Conservation (phyloP, 2,113 vertebrate species). For the Cyanocitta stelleri region DNA sequence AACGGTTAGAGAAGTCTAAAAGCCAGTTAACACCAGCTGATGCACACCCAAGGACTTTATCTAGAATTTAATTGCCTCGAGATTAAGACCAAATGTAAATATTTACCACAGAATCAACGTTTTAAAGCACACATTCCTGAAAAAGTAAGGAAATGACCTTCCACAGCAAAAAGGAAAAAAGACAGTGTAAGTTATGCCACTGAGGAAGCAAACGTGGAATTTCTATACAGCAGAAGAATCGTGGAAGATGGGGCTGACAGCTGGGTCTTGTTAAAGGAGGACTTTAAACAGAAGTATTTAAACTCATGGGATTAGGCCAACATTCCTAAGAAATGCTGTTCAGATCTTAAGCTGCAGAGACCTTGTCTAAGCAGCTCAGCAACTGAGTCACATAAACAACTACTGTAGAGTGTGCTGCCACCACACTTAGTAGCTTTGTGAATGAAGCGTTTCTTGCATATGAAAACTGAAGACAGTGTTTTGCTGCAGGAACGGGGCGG, state of each 20-base stretch:
- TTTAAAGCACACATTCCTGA: neutral
- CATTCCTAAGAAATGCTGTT: neutral
- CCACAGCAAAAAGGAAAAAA: neutral
- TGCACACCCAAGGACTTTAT: neutral
- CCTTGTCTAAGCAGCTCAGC: neutral
- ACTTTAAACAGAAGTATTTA: constrained; percentile 19
- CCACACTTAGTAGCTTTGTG: neutral
- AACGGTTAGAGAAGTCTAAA: neutral
- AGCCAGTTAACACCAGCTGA: neutral
- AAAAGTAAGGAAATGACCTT: neutral
- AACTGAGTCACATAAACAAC: constrained; percentile 4
- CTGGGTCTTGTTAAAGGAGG: neutral
- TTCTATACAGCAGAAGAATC: neutral
- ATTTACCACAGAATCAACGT: neutral
- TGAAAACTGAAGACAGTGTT: neutral
- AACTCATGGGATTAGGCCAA: neutral
- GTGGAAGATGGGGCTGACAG: neutral
- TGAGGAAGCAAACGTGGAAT: neutral
- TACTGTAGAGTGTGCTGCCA: neutral
- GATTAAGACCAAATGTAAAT: constrained; percentile 5
- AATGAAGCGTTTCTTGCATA: neutral
- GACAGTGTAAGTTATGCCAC: neutral
- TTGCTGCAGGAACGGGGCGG: neutral
- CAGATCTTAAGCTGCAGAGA: neutral
- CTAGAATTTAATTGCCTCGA: neutral